Conservation (phyloP, 2,797 vertebrate genomes). For the Avahi laniger region DNA sequence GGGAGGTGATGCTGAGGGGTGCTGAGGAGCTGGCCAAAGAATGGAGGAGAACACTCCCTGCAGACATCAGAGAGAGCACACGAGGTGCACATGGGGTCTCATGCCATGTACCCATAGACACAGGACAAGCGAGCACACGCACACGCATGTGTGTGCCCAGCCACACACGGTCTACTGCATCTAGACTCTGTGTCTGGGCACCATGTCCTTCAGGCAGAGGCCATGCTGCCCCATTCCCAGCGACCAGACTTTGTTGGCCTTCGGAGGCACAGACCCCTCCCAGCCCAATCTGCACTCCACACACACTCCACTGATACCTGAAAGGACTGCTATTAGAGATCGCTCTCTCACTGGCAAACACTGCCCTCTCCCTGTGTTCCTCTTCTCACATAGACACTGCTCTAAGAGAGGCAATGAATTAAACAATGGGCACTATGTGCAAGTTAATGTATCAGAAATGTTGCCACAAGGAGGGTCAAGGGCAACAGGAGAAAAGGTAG, state of each 20-base stretch:
- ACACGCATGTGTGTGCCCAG: neutral
- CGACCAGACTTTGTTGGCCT: neutral
- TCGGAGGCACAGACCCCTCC: neutral
- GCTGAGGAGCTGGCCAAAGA: neutral
- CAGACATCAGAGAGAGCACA: neutral
- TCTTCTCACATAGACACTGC: neutral
- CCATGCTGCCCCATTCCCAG: neutral
- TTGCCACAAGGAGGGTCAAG: neutral
- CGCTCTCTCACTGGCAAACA: neutral
- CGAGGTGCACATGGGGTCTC: no score
- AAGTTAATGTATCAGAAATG: neutral
- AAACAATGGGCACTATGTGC: neutral
- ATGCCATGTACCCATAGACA: no score
- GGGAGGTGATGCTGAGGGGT: neutral
- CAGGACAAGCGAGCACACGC: no score
- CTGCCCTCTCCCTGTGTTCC: neutral
- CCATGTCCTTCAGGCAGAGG: neutral
- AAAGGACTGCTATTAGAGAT: neutral
- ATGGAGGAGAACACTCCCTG: neutral
- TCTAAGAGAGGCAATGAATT: neutral
- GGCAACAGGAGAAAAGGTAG: neutral
- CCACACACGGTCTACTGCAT: rapidly evolving
- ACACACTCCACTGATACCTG: neutral
- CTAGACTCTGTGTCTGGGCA: neutral
- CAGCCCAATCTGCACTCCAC: neutral